These are phyloP conservation scores for Pogoniulus pusillus DNA, from an alignment of 2,797 vertebrate species.

Conservation along the genomic window DNA sequence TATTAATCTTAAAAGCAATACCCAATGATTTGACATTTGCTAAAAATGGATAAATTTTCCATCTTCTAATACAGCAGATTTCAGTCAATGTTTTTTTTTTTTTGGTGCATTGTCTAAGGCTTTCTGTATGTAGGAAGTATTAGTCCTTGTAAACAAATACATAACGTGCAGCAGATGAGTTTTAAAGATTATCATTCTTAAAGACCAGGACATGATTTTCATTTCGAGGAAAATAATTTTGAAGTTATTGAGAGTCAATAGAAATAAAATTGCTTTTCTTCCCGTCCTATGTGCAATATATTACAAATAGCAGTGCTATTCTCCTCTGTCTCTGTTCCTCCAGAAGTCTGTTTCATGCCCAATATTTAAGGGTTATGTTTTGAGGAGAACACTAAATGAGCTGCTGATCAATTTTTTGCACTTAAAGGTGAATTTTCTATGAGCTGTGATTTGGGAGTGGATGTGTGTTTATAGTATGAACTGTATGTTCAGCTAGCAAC, in stretches of 20 bases:
- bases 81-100: conserved; percentile 46
- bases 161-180: not conserved
- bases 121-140: conserved; percentile 38
- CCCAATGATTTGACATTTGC: conserved; percentile 77
- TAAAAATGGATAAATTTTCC: conserved; percentile 73
- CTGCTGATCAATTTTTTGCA: not conserved
- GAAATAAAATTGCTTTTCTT: not conserved
- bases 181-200: conserved; percentile 42
- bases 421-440: not conserved
- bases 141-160: conserved; percentile 27
- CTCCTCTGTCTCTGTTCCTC: not conserved
- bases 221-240: not conserved
- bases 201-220: conserved; percentile 1
- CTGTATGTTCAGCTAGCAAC: not conserved
- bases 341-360: not conserved
- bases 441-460: not conserved
- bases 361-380: not conserved
- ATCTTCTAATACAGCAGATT: conserved; percentile 61
- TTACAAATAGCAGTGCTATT: not conserved
- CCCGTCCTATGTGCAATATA: not conserved
- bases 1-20: conserved; percentile 80
- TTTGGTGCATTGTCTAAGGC: conserved; percentile 6
- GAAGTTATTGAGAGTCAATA: not conserved
- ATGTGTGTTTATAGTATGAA: not conserved
- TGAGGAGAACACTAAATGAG: not conserved